Conservation (phyloP, 2,113 vertebrate genomes). For the Ramphastos sulfuratus region DNA sequence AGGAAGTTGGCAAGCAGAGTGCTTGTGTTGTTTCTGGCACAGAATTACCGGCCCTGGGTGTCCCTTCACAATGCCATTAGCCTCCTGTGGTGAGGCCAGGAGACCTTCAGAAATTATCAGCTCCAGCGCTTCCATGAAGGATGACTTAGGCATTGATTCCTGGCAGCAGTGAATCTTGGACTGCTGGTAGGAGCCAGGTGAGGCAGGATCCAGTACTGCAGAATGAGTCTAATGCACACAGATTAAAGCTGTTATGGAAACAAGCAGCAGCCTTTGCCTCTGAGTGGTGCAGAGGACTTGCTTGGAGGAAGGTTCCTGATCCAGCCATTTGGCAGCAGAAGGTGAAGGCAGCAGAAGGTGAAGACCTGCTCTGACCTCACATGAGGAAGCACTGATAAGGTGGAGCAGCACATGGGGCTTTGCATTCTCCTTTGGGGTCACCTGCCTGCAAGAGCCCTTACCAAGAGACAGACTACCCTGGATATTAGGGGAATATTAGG, state of each 20-base stretch:
- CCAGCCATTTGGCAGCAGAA: background rate
- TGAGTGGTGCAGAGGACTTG: background rate
- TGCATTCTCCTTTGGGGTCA: background rate
- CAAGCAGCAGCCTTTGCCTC: background rate
- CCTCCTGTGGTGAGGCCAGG: background rate
- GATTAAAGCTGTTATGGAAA: background rate
- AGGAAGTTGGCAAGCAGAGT: background rate
- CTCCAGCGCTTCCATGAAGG: background rate
- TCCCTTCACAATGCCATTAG: background rate
- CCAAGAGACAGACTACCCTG: background rate
- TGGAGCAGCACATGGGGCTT: background rate
- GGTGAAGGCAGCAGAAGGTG: background rate
- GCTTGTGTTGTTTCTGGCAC: constrained; percentile 38
- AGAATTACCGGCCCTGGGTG: background rate
- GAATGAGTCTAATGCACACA: background rate
- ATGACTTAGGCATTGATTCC: background rate
- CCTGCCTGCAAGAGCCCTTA: background rate
- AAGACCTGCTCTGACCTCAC: background rate
- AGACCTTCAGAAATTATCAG: background rate
- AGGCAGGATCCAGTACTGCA: background rate
- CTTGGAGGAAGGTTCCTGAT: fast-evolving
- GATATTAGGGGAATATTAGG: background rate
- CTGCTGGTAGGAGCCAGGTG: background rate
- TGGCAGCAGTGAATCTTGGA: background rate
- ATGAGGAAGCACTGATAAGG: background rate